Percentiles rank a stretch among this genome's conserved stretches.
Evolutionary conservation across 2,888 invertebrate species (phyloP).

Genomic region (Schizotus pectinicornis): DNA sequence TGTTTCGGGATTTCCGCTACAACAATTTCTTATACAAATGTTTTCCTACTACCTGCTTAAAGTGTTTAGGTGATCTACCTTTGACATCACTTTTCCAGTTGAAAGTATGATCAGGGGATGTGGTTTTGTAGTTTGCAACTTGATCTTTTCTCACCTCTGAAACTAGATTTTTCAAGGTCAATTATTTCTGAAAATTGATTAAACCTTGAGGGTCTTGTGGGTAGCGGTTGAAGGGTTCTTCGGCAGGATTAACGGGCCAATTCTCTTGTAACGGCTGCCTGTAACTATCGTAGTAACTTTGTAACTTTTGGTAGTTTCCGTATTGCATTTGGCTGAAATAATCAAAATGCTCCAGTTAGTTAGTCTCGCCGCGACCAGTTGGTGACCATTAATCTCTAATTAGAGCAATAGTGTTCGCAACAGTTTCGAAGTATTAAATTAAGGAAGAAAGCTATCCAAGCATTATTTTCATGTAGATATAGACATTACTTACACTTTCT

Average conservation of each 20-base stretch:
- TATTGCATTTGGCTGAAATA: slow-evolving; percentile 49
- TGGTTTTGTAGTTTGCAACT: slow-evolving; percentile 4
- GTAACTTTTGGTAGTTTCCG: slow-evolving; percentile 36
- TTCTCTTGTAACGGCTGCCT: slow-evolving; percentile 36
- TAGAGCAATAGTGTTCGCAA: neutral
- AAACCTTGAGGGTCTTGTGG: slow-evolving; percentile 4
- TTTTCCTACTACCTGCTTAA: no score
- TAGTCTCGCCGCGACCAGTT: neutral
- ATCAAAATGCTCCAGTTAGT: neutral
- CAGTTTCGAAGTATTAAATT: slow-evolving; percentile 4
- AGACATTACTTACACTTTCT: slow-evolving; percentile 23
- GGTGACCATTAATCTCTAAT: neutral
- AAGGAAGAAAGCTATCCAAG: slow-evolving; percentile 45
- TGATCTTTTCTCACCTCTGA: slow-evolving; percentile 1
- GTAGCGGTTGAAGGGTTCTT: slow-evolving; percentile 10
- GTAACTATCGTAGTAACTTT: slow-evolving; percentile 26
- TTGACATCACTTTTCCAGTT: slow-evolving; percentile 4
- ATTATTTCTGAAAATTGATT: neutral
- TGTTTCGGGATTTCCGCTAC: slow-evolving; percentile 46
- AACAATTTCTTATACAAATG: slow-evolving; percentile 1
- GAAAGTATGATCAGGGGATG: neutral
- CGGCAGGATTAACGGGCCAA: slow-evolving; percentile 36
- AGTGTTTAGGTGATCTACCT: neutral
- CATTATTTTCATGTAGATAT: slow-evolving; percentile 15
- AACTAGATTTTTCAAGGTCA: neutral